Conservation (phyloP, 2,888 invertebrate species). For the Stegana nigrithorax region DNA sequence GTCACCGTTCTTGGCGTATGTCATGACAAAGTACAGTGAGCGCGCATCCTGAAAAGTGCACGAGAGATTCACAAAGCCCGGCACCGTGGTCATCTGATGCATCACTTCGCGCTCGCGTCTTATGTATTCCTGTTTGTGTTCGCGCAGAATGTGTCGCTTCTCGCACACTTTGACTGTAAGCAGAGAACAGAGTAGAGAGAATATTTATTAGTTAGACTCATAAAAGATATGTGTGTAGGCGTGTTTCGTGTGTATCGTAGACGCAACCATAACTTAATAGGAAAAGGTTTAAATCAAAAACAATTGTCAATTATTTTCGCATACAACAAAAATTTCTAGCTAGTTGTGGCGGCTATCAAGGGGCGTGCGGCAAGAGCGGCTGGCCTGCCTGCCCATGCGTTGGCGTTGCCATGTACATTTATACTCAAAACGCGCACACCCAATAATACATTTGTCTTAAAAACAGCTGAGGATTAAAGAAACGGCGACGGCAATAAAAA, state of each 20-base stretch:
- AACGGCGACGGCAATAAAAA: too few relatives aligned
- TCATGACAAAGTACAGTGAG: conserved; percentile 93
- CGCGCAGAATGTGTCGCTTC: conserved; percentile 91
- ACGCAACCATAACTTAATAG: too few relatives aligned
- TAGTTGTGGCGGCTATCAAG: background rate
- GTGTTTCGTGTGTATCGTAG: too few relatives aligned
- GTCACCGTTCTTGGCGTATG: conserved; percentile 95
- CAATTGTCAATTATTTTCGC: background rate
- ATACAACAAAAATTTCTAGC: background rate
- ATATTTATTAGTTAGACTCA: too few relatives aligned
- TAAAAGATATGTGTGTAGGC: too few relatives aligned
- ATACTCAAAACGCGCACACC: too few relatives aligned
- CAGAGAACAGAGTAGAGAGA: conserved; percentile 14
- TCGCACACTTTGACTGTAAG: conserved; percentile 95
- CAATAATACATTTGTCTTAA: too few relatives aligned
- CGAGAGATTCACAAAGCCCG: conserved; percentile 93
- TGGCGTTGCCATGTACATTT: too few relatives aligned
- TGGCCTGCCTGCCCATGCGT: too few relatives aligned
- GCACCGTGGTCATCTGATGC: conserved; percentile 83
- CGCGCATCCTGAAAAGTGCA: conserved; percentile 97
- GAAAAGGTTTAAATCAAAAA: background rate
- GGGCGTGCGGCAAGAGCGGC: too few relatives aligned
- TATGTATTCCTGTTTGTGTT: conserved; percentile 93
- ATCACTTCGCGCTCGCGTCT: conserved; percentile 94
- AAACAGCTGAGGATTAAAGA: too few relatives aligned